These are phyloP conservation scores for Orestias chungarensis DNA, from an alignment of 2,797 vertebrate species.

Conservation along the genomic window DNA sequence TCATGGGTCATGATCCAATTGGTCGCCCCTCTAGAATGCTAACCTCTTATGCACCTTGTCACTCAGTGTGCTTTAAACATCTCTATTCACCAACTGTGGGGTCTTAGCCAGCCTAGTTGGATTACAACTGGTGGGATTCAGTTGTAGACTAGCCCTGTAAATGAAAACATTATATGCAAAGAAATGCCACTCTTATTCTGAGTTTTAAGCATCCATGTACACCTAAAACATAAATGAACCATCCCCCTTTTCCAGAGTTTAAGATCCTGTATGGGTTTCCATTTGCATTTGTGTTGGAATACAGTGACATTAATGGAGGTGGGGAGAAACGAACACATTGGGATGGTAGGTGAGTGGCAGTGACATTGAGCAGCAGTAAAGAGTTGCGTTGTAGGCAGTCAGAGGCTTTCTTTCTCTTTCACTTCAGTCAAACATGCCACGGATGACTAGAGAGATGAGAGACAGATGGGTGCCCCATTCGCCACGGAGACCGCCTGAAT, in stretches of 20 bases:
- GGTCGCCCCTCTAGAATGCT: slow-evolving; percentile 78
- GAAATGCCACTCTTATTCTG: slow-evolving; percentile 66
- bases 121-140: slow-evolving; percentile 51
- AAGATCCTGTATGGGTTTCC: slow-evolving; percentile 57
- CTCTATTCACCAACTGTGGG: slow-evolving; percentile 59
- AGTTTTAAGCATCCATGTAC: slow-evolving; percentile 71
- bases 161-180: slow-evolving; percentile 51
- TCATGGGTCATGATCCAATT: slow-evolving; percentile 82
- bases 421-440: slow-evolving; percentile 70
- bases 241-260: slow-evolving; percentile 47
- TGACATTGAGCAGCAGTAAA: slow-evolving; percentile 78
- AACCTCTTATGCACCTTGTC: slow-evolving; percentile 72
- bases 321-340: slow-evolving; percentile 73
- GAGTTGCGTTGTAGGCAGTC: slow-evolving; percentile 68
- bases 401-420: slow-evolving; percentile 66
- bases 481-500: slow-evolving; percentile 69
- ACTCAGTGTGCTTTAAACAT: slow-evolving; percentile 67
- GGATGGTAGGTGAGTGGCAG: slow-evolving; percentile 74
- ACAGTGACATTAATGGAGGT: slow-evolving; percentile 74
- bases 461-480: slow-evolving; percentile 70
- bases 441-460: slow-evolving; percentile 70
- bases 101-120: slow-evolving; percentile 37
- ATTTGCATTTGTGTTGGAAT: slow-evolving; percentile 72
- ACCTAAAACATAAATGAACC: slow-evolving; percentile 79
- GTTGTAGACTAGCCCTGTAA: slow-evolving; percentile 29